A percentile compares a stretch with the other conserved stretches of the same genome.
phyloP scores from a whole-genome alignment of 2,888 invertebrate genomes.

The Conops quadrifasciatus region DNA sequence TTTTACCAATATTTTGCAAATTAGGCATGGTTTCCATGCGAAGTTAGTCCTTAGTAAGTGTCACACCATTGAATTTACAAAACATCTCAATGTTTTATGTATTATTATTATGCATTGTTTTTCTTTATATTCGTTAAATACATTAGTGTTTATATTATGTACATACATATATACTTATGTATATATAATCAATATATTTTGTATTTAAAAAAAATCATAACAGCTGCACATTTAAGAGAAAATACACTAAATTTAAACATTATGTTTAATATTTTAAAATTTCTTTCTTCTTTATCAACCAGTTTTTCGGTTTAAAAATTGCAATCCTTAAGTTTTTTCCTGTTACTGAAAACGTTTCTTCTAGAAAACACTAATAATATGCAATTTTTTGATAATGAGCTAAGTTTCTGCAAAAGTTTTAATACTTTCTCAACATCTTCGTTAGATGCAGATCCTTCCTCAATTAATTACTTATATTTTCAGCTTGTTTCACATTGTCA shows the following conservation, averaged over 20 bases:
- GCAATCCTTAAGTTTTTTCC: constrained; percentile 25
- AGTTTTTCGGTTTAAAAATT: constrained; percentile 24
- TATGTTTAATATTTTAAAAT: constrained; percentile 23
- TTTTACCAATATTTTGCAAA: too few species aligned
- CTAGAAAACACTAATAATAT: constrained; percentile 3
- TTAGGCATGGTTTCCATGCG: too few species aligned
- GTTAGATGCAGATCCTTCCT: not conserved
- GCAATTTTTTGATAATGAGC: constrained; percentile 8
- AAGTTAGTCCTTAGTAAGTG: too few species aligned
- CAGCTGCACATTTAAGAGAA: constrained; percentile 45
- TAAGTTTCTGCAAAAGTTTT: not conserved
- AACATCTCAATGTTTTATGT: not conserved
- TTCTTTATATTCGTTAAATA: constrained; percentile 3
- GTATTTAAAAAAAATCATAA: constrained; percentile 33
- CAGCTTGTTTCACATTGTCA: not conserved
- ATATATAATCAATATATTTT: constrained; percentile 28
- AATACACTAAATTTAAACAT: constrained; percentile 23
- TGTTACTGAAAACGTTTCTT: not conserved
- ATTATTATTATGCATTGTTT: constrained; percentile 3
- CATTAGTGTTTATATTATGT: constrained; percentile 15
- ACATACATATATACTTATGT: constrained; percentile 39
- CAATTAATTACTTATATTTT: not conserved
- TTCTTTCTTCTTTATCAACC: constrained; percentile 17
- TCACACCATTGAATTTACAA: too few species aligned
- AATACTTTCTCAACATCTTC: not conserved